Evolutionary conservation across 2,888 invertebrate genomes (phyloP).

Genomic region (Polyommatus icarus): DNA sequence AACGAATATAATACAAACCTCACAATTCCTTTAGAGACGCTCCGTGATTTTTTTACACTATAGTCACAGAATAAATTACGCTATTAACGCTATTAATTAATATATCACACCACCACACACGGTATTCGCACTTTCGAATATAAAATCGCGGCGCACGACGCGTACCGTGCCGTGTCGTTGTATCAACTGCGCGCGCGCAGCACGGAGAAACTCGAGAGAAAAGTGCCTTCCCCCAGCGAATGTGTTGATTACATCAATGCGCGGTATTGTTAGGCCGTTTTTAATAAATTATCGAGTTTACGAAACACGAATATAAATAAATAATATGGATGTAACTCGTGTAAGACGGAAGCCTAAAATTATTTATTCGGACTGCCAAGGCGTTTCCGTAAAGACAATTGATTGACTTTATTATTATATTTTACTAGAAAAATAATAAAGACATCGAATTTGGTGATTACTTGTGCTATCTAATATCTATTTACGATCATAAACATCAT

Average conservation of each 20-base stretch:
- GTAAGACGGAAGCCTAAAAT: constrained; percentile 15
- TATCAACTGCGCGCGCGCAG: constrained; percentile 61
- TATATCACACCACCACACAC: constrained; percentile 48
- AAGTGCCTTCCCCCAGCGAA: constrained; percentile 59
- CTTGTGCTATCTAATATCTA: too few species aligned
- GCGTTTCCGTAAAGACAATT: not conserved
- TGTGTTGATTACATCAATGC: constrained; percentile 70
- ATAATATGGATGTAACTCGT: not conserved
- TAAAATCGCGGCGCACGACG: constrained; percentile 44
- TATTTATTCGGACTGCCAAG: not conserved
- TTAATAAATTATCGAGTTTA: constrained; percentile 13
- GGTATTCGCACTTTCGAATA: constrained; percentile 41
- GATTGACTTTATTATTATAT: not conserved
- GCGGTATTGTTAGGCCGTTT: constrained; percentile 51
- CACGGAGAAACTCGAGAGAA: constrained; percentile 73
- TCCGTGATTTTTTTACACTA: constrained; percentile 38
- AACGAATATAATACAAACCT: constrained; percentile 54
- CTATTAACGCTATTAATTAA: constrained; percentile 46
- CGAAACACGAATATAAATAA: not conserved
- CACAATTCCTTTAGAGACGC: constrained; percentile 61
- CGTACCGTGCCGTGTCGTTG: constrained; percentile 59
- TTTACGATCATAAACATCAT: too few species aligned
- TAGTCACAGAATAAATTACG: constrained; percentile 49
- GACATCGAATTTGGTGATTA: too few species aligned
- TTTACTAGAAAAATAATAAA: not conserved